Evolutionary conservation across 2,797 vertebrate species (phyloP).

Genomic region (Ataeniobius toweri): DNA sequence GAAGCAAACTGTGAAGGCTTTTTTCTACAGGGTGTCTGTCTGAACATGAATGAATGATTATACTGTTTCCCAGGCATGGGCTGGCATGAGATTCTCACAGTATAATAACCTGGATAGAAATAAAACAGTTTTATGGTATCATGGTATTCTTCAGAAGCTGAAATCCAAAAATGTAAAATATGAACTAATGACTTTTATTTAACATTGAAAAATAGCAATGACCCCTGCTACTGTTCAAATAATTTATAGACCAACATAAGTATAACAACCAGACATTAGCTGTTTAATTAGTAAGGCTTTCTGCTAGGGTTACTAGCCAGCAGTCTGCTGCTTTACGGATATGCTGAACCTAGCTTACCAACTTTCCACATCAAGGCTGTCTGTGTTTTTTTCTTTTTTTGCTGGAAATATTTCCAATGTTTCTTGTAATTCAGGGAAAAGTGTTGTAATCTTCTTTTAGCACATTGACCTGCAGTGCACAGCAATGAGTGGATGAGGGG

Average conservation of each 20-base stretch:
- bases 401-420: not conserved
- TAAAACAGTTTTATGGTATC: not conserved
- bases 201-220: not conserved
- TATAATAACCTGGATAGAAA: not conserved
- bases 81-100: not conserved
- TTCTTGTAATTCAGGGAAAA: not conserved
- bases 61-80: not conserved
- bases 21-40: not conserved
- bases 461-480: not conserved
- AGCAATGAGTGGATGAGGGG: not conserved
- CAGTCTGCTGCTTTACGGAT: not conserved
- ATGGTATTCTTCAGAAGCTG: not conserved
- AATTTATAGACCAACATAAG: not conserved
- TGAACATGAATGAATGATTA: slow-evolving; percentile 4
- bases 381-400: not conserved
- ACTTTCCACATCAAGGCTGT: not conserved
- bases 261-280: not conserved
- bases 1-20: not conserved
- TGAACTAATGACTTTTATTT: not conserved
- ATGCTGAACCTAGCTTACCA: no score
- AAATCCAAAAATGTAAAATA: not conserved
- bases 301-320: not conserved
- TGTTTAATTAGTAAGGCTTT: not conserved
- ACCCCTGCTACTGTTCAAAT: not conserved
- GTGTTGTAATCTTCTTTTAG: not conserved